Base-by-base conservation (phyloP, 1,140 invertebrate genomes). In the Drosophila auraria region DNA sequence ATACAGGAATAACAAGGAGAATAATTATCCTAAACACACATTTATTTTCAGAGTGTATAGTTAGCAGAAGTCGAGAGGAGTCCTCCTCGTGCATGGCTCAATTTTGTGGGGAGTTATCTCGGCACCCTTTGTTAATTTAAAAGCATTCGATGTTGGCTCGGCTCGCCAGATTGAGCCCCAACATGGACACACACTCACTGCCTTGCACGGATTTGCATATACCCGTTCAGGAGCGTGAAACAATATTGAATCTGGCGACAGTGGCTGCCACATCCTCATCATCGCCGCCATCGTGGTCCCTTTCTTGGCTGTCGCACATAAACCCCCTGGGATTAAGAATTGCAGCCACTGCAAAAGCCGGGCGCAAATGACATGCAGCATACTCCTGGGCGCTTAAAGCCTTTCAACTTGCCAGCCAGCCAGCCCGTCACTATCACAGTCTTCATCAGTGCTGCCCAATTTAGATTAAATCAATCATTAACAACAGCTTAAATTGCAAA, bases 211-310 rank as follows among this genome's bases (percentile, higher is more conserved):
- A 89, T 89, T 87, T 78, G 78, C 78, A 84, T 89, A 84, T 83
- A 51, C 62, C 54, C 59, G 69, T 69, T 68, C 68, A 60, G 70
- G 54, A 50, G 64, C 81, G 66, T 87, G 61, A 65, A 75, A 84
- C 84, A 81, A 87, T 89, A 89, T 87, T 87, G 84, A 89, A 84
- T 81, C 73, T 73, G 71, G 54, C 17, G 27, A 60, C 71, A 69
- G 30, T 27, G 36, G 33, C 38, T 63, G n/a, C 54, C 15, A n/a
- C 62, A 36, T 50, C 27, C 25, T 51, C 54, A 33, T 30, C 38
- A 50, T 75, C 83, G 57, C 54, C 64, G 40, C 66, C 57, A 64
- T 66, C 63, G 61, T 64, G 54, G 40, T 49, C 69, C 59, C 50
- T 57, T 58, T 78, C 76, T 69, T 69, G 54, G 70, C 36, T 82